These are phyloP conservation scores for Drosophila pallidifrons DNA, from an alignment of 1,140 invertebrate genomes.

Conservation along the genomic window DNA sequence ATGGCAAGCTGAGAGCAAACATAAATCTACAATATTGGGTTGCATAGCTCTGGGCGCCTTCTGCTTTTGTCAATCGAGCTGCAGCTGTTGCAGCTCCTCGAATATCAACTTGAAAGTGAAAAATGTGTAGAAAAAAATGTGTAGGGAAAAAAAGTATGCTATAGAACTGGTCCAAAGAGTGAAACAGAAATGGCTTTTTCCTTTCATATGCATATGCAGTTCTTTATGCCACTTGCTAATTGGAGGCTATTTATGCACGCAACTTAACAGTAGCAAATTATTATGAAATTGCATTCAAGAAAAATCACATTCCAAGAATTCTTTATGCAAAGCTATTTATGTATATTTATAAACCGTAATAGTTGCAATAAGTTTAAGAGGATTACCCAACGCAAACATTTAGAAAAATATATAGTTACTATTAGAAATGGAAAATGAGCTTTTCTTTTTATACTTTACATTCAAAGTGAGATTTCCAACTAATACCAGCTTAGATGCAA, in stretches of 20 bases:
- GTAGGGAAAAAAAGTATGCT: neutral
- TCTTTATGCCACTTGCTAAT: constrained; percentile 14
- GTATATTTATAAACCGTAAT: neutral
- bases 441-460: neutral
- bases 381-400: neutral
- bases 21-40: constrained; percentile 1
- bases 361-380: neutral
- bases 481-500: neutral
- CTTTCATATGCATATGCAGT: neutral
- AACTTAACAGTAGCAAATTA: too few relatives aligned
- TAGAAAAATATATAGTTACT: neutral
- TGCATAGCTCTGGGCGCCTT: constrained; percentile 1
- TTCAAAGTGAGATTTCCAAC: neutral
- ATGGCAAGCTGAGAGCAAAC: constrained; percentile 4
- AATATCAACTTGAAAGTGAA: neutral
- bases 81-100: constrained; percentile 4
- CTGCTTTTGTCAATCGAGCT: constrained; percentile 7
- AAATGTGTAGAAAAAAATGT: neutral
- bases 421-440: neutral
- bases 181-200: neutral
- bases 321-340: neutral
- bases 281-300: neutral
- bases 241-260: constrained; percentile 1
- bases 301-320: neutral
- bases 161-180: neutral